phyloP scores from a whole-genome alignment of 2,888 invertebrate genomes.

The Acronicta alni region DNA sequence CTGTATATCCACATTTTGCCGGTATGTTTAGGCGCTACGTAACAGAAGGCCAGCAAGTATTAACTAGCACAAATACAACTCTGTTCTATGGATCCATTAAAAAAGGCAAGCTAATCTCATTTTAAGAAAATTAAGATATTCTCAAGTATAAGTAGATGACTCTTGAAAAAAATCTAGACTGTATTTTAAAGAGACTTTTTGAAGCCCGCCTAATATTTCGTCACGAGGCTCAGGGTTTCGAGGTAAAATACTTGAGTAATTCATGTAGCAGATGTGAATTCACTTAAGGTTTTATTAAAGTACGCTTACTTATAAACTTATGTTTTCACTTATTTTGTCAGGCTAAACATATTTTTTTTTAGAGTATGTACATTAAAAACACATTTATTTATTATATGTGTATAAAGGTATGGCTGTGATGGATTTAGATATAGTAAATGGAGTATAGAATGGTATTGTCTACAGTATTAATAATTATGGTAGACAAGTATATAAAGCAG shows the following conservation, averaged over 20 bases:
- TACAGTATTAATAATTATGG: too few species aligned
- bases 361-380: background rate
- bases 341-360: background rate
- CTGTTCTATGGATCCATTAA: background rate
- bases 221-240: constrained; percentile 15
- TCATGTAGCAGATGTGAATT: constrained; percentile 44
- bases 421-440: too few species aligned
- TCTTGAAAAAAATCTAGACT: constrained; percentile 39
- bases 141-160: constrained; percentile 25
- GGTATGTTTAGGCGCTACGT: too few species aligned
- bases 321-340: background rate
- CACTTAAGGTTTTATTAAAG: constrained; percentile 23
- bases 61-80: too few species aligned
- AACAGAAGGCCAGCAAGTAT: too few species aligned
- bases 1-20: too few species aligned
- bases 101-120: constrained; percentile 7
- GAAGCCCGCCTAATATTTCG: constrained; percentile 41
- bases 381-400: too few species aligned
- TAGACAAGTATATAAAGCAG: too few species aligned
- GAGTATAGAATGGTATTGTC: too few species aligned
- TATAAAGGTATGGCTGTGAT: too few species aligned
- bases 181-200: constrained; percentile 45
- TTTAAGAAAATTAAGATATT: constrained; percentile 41
- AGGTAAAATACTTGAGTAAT: constrained; percentile 40
- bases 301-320: constrained; percentile 3